Conservation (phyloP, 2,888 invertebrate species). For the Ellobium chinense region DNA sequence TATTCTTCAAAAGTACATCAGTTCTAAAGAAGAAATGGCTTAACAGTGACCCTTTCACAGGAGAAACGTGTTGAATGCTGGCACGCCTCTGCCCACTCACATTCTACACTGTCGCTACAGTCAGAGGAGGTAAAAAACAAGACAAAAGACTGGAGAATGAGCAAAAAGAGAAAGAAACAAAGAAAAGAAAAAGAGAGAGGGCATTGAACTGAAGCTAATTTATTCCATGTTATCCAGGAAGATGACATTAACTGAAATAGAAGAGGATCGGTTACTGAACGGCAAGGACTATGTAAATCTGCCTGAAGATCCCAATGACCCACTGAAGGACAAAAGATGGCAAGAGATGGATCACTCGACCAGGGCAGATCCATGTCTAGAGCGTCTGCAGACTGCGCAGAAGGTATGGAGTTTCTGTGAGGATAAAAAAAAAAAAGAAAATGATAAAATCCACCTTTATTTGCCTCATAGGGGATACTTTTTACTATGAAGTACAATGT, state of each 20-base stretch:
- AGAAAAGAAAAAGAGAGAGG: neutral
- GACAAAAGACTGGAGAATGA: neutral
- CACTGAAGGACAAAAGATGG: slow-evolving; percentile 56
- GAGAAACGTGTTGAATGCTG: too few relatives aligned
- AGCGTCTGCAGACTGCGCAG: neutral
- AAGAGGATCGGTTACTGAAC: slow-evolving; percentile 70
- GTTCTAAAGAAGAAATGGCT: too few relatives aligned
- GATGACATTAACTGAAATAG: slow-evolving; percentile 66
- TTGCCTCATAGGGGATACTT: neutral
- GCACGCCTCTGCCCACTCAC: too few relatives aligned
- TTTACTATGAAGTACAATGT: too few relatives aligned
- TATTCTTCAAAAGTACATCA: too few relatives aligned
- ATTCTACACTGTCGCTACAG: too few relatives aligned
- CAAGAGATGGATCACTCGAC: slow-evolving; percentile 56
- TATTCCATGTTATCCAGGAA: slow-evolving; percentile 52
- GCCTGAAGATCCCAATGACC: slow-evolving; percentile 60
- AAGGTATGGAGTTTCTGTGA: slow-evolving; percentile 40
- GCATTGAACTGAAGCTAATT: too few relatives aligned
- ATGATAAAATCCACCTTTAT: neutral
- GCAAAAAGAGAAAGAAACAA: neutral
- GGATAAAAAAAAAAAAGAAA: too few relatives aligned
- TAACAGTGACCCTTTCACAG: too few relatives aligned
- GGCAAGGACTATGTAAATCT: slow-evolving; percentile 71
- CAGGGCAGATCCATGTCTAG: slow-evolving; percentile 58
- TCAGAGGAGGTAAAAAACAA: too few relatives aligned